Conservation (phyloP, 1,140 invertebrate genomes). For the Rhyzopertha dominica region DNA sequence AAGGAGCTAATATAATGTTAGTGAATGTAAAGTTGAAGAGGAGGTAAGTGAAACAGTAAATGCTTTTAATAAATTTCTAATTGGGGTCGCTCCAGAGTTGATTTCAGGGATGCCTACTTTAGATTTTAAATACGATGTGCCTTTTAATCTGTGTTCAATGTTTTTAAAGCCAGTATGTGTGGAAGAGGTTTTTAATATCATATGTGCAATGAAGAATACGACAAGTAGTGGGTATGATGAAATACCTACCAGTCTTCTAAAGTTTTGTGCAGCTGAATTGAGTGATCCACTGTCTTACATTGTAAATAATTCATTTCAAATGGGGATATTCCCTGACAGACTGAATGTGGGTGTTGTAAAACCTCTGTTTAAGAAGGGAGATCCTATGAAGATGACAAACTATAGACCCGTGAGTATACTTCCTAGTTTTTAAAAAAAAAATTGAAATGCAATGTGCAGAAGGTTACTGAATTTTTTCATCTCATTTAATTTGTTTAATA, state of each 20-base stretch:
- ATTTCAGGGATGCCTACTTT: too few species aligned
- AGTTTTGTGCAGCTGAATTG: background rate
- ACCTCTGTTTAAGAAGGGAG: constrained; percentile 10
- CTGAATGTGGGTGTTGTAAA: constrained; percentile 11
- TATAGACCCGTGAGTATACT: constrained; percentile 15
- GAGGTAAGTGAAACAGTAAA: too few species aligned
- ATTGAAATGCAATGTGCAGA: background rate
- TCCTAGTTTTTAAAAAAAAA: constrained; percentile 12
- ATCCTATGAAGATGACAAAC: constrained; percentile 7
- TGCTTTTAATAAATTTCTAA: too few species aligned
- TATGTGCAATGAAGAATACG: constrained; percentile 8
- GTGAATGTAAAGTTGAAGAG: too few species aligned
- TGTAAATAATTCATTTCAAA: constrained; percentile 14
- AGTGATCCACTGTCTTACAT: constrained; percentile 3
- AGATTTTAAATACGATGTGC: too few species aligned
- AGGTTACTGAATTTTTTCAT: background rate
- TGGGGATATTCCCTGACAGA: constrained; percentile 5
- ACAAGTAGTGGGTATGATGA: constrained; percentile 12
- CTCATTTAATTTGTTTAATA: background rate
- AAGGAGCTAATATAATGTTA: too few species aligned
- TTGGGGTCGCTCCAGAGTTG: too few species aligned
- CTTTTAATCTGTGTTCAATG: too few species aligned
- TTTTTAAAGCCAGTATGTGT: background rate
- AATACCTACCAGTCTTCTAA: constrained; percentile 11
- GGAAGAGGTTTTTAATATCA: constrained; percentile 10